phyloP scores from a whole-genome alignment of 2,113 vertebrate species.

The Carassius carassius region DNA sequence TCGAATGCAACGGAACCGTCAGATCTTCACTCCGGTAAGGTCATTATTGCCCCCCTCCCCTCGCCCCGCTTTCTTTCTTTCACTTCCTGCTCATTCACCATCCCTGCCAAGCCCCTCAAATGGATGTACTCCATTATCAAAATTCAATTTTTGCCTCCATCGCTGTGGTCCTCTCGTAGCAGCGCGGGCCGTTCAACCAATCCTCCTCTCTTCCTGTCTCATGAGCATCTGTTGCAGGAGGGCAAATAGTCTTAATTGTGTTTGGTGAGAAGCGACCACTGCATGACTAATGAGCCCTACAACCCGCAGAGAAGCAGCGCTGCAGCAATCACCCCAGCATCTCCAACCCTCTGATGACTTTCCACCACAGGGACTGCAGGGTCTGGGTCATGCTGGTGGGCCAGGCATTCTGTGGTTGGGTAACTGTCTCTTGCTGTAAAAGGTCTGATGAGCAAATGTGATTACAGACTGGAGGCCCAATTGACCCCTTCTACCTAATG shows the following conservation, averaged over 20 bases:
- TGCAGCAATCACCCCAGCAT: neutral
- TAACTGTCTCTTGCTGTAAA: constrained; percentile 3
- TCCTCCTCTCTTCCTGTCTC: constrained; percentile 43
- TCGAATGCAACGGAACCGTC: constrained; percentile 12
- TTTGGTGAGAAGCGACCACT: constrained; percentile 49
- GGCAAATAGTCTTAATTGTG: constrained; percentile 53
- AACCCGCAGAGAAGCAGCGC: constrained; percentile 23
- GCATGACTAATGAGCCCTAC: constrained; percentile 40
- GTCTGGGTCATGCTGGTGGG: neutral
- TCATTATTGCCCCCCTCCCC: constrained; percentile 16
- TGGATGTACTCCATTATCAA: constrained; percentile 60
- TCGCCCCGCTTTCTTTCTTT: neutral
- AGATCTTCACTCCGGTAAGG: constrained; percentile 31
- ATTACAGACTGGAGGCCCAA: constrained; percentile 6
- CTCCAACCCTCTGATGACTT: constrained; percentile 3
- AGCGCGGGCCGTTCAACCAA: neutral
- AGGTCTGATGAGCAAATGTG: neutral
- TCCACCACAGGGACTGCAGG: constrained; percentile 13
- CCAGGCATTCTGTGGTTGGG: neutral
- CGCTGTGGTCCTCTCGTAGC: neutral
- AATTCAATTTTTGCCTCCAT: constrained; percentile 56
- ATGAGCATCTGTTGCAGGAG: constrained; percentile 52
- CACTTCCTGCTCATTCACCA: constrained; percentile 27
- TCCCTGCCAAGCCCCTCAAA: constrained; percentile 41
- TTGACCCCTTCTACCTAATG: neutral